phyloP scores from a whole-genome alignment of 2,888 invertebrate species.

The Vanessa cardui region DNA sequence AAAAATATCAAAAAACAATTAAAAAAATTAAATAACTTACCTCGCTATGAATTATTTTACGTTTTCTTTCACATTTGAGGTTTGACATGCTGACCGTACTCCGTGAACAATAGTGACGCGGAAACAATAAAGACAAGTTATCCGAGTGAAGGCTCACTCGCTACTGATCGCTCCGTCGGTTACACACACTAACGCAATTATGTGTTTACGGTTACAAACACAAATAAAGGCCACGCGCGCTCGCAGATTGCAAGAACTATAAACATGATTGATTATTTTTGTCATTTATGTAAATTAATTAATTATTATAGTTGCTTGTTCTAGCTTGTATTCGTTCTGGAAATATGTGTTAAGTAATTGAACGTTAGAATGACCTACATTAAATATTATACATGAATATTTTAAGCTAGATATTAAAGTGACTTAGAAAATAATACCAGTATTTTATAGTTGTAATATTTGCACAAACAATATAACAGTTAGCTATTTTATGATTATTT shows the following conservation, averaged over 20 bases:
- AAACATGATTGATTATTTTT: neutral
- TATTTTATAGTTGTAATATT: too few relatives aligned
- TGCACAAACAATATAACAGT: too few relatives aligned
- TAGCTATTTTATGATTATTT: too few relatives aligned
- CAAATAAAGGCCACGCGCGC: slow-evolving; percentile 4
- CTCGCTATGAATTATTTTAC: too few relatives aligned
- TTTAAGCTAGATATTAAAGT: too few relatives aligned
- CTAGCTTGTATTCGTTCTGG: neutral
- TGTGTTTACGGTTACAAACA: slow-evolving; percentile 6
- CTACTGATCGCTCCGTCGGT: slow-evolving; percentile 6
- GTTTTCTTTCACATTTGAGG: neutral
- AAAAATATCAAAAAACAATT: too few relatives aligned
- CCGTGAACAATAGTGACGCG: slow-evolving; percentile 2
- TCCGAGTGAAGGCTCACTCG: neutral
- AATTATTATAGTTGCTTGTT: neutral
- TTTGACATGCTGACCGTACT: slow-evolving; percentile 8
- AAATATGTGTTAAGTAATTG: neutral
- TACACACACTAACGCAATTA: slow-evolving; percentile 6
- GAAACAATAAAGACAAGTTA: slow-evolving; percentile 2
- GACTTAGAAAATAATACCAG: too few relatives aligned
- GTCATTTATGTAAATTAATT: slow-evolving; percentile 1
- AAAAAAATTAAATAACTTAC: too few relatives aligned
- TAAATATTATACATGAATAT: neutral
- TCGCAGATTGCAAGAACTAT: neutral
- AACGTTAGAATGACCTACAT: slow-evolving; percentile 5